Conservation (phyloP, 2,888 invertebrate genomes). For the Heteromurus nitidus region DNA sequence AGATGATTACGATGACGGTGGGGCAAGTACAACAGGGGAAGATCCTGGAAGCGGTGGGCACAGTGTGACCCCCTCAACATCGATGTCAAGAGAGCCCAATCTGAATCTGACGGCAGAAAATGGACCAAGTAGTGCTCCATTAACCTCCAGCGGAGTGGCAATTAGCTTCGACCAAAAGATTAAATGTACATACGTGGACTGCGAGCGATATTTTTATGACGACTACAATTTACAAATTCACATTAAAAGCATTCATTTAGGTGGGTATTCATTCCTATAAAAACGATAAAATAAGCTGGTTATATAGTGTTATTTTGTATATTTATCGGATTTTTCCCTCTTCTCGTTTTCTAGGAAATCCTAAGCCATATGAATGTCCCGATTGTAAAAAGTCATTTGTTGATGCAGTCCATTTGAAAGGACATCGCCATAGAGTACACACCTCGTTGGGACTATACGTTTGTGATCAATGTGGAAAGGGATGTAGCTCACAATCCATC, state of each 20-base stretch:
- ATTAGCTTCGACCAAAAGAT: slow-evolving; percentile 5
- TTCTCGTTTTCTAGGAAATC: slow-evolving; percentile 17
- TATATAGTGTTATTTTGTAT: background rate
- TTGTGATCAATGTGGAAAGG: slow-evolving; percentile 33
- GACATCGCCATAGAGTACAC: slow-evolving; percentile 7
- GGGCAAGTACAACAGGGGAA: background rate
- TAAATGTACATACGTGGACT: slow-evolving; percentile 29
- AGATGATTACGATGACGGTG: background rate
- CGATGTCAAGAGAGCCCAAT: too few species aligned
- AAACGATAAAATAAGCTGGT: background rate
- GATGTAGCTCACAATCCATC: background rate
- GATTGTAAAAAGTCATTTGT: slow-evolving; percentile 3
- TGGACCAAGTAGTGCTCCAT: too few species aligned
- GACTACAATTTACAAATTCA: slow-evolving; percentile 26
- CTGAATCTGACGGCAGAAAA: too few species aligned
- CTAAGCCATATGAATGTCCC: slow-evolving; percentile 19
- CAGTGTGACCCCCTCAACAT: too few species aligned
- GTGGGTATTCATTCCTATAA: background rate
- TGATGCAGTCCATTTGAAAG: slow-evolving; percentile 10
- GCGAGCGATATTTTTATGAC: slow-evolving; percentile 25
- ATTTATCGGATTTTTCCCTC: background rate
- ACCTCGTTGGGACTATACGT: background rate
- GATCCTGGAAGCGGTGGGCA: too few species aligned
- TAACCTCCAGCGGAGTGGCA: too few species aligned
- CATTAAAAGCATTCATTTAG: slow-evolving; percentile 19